Base-by-base conservation (phyloP, 1,140 invertebrate genomes). In the Capitella teleta region DNA sequence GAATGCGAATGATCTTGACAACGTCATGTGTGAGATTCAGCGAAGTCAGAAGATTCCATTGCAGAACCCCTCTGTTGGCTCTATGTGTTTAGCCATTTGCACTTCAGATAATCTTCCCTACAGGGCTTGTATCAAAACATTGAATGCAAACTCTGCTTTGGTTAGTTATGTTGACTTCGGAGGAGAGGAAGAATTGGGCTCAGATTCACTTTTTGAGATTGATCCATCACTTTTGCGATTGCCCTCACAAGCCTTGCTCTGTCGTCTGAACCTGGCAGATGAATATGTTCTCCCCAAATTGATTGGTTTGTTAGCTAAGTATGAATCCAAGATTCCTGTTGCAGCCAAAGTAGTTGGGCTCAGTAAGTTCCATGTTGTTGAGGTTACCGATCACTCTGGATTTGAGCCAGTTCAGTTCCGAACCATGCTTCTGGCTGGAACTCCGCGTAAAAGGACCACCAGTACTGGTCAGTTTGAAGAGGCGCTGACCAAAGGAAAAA, bases 151-250 rank as follows among this genome's bases (percentile, higher is more conserved):
- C 3, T 6, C 30, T 2, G 4, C 18, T 34, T 32, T n/a, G 19
- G 32, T 32, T 8, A 34, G 16, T 37, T 5, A 32, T 18, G 28
- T 47, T 37, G 45, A 44, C 30, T 47, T 47, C 21, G 32, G 19
- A 32, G 45, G 14, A 21, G 14, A 18, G 6, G 28, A 21, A 5
- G 18, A 23, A n/a, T 18, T 34, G 14, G 6, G 19, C 4, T 18
- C 24, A 10, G 26, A 2, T 4, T 26, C 24, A 26, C 18, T 44
- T 5, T 44, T 3, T n/a, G 42, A 19, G 5, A 23, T 44, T 23
- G 2, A 21, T 24, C 21, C 21, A 28, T 18, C 28, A 26, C 16
- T 6, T 25, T 16, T 26, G 2, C 18, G 5, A 4, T 10, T 44
- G 21, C 42, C 19, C 16, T 18, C 21, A 4, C 42, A 44, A 26